Percentiles rank a stretch among this genome's conserved stretches.
phyloP scores from a whole-genome alignment of 2,113 vertebrate species.

The Cercopithecus mona region DNA sequence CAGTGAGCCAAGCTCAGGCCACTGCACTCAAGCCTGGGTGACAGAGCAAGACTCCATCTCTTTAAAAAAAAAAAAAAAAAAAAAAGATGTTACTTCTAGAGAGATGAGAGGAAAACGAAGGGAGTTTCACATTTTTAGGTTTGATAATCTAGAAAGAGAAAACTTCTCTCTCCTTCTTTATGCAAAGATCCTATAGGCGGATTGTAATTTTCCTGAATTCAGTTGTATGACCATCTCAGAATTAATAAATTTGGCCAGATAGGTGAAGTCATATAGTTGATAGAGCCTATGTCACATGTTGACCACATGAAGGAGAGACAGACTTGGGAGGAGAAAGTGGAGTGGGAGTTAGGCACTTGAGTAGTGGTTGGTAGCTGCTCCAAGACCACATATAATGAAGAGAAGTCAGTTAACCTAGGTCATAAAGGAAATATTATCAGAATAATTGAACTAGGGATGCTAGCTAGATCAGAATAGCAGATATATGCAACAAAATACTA shows the following conservation, averaged over 20 bases:
- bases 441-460: background rate
- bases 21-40: too few species aligned
- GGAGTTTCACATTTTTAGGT: background rate
- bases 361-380: background rate
- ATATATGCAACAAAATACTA: background rate
- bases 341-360: accelerated
- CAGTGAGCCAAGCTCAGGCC: too few species aligned
- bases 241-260: background rate
- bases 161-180: background rate
- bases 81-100: background rate
- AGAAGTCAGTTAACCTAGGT: background rate
- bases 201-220: background rate
- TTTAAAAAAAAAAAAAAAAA: too few species aligned
- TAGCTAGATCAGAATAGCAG: background rate
- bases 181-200: background rate
- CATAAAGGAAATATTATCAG: background rate
- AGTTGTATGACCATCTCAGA: background rate
- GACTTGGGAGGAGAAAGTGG: background rate
- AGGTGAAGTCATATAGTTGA: background rate
- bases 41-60: too few species aligned
- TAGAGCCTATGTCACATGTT: background rate
- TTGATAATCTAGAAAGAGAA: background rate
- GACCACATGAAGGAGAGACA: background rate
- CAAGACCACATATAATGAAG: background rate
- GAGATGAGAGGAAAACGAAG: background rate